Conservation (phyloP, 2,113 vertebrate genomes). For the Prochilodus magdalenae region DNA sequence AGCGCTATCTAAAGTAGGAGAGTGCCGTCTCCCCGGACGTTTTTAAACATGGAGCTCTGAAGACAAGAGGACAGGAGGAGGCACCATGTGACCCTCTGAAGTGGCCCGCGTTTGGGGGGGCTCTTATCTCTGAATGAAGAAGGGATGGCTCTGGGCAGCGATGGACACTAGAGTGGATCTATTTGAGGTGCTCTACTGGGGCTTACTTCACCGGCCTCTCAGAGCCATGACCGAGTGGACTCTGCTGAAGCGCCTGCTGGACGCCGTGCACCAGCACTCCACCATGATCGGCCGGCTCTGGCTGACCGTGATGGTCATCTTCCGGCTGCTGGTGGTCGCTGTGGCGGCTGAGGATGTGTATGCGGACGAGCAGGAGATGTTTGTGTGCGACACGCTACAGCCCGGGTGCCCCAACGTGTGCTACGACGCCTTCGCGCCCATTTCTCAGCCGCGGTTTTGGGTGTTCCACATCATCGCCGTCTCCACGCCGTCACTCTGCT, state of each 20-base stretch:
- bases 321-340: conserved; percentile 76
- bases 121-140: conserved; percentile 70
- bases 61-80: conserved; percentile 61
- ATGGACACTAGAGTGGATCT: conserved; percentile 55
- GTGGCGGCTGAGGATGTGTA: conserved; percentile 81
- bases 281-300: conserved; percentile 81
- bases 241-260: conserved; percentile 79
- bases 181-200: conserved; percentile 57
- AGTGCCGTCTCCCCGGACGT: conserved; percentile 58
- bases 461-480: conserved; percentile 82
- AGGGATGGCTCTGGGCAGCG: conserved; percentile 47
- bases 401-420: conserved; percentile 79
- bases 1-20: conserved; percentile 63
- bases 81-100: conserved; percentile 72
- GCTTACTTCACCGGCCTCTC: conserved; percentile 35
- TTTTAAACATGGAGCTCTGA: conserved; percentile 71
- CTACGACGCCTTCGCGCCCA: conserved; percentile 79
- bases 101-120: conserved; percentile 58
- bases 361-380: conserved; percentile 79
- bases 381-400: conserved; percentile 79
- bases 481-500: conserved; percentile 78
- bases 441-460: conserved; percentile 82
- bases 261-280: conserved; percentile 82
- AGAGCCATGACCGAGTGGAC: conserved; percentile 82
- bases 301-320: conserved; percentile 83